Percentiles rank a stretch among this genome's conserved stretches.
These are phyloP conservation scores for Dysmachus trigonus DNA, from an alignment of 2,888 invertebrate genomes.

Conservation along the genomic window DNA sequence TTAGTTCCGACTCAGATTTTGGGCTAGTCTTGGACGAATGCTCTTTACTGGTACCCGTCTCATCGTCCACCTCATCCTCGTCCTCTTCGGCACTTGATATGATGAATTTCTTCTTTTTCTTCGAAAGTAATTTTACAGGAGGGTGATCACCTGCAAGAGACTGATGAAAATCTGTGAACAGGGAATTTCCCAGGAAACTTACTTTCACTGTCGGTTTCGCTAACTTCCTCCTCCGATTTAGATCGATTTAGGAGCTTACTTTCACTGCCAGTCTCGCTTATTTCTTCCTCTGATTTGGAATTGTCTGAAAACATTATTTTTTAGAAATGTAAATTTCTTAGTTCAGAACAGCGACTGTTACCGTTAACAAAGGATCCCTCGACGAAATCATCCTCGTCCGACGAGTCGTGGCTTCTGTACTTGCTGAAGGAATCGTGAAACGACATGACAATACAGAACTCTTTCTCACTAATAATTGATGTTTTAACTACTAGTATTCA, in stretches of 20 bases:
- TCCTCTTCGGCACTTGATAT: not conserved
- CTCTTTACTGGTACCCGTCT: not conserved
- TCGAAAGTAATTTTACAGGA: not conserved
- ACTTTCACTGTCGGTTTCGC: not conserved
- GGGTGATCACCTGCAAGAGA: not conserved
- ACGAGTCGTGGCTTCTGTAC: not conserved
- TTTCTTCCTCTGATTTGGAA: not conserved
- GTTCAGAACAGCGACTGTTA: not conserved
- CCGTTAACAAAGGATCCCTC: not conserved
- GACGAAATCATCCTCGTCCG: not conserved
- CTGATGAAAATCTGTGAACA: not conserved
- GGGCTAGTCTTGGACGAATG: not conserved
- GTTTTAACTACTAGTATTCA: not conserved
- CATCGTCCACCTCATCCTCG: not conserved
- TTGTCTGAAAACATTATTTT: not conserved
- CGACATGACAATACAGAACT: not conserved
- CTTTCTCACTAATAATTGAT: not conserved
- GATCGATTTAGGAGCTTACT: not conserved
- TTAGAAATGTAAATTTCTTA: not conserved
- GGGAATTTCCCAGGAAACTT: not conserved
- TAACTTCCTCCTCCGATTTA: not conserved
- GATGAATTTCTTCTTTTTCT: not conserved
- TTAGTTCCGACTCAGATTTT: not conserved
- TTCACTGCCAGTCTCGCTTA: not conserved
- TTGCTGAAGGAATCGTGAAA: not conserved